Evolutionary conservation across 2,797 vertebrate genomes (phyloP).

Genomic region (Rallus crepitans): DNA sequence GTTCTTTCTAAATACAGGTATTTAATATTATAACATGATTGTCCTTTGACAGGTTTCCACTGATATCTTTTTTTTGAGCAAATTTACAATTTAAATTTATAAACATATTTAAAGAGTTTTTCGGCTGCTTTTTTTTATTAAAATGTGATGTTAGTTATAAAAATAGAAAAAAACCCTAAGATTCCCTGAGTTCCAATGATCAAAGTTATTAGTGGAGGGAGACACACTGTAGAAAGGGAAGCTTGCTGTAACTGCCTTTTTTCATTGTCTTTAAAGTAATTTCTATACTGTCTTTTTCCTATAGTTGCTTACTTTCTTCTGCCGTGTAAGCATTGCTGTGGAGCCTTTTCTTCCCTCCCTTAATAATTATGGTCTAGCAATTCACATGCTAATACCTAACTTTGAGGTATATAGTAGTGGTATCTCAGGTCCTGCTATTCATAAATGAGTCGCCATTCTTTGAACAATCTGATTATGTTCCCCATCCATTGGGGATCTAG

Average conservation of each 20-base stretch:
- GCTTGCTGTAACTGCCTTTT: background rate
- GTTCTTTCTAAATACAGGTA: background rate
- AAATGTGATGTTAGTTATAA: background rate
- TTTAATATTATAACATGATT: background rate
- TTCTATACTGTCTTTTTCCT: background rate
- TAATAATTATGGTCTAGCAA: background rate
- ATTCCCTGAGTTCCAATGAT: background rate
- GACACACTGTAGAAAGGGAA: background rate
- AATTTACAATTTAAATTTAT: background rate
- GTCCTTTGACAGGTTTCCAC: background rate
- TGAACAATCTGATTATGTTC: background rate
- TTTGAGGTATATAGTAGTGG: background rate
- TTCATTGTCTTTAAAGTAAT: background rate
- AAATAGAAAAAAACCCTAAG: background rate
- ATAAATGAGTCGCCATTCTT: background rate
- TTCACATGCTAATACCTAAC: background rate
- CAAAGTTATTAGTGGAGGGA: background rate
- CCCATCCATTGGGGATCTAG: background rate
- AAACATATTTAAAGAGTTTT: background rate
- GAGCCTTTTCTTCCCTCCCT: background rate
- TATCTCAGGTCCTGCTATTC: background rate
- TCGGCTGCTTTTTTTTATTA: background rate
- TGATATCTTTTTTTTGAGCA: background rate
- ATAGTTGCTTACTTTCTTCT: background rate
- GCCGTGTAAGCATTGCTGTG: background rate